A percentile compares a stretch with the other conserved stretches of the same genome.
Evolutionary conservation across 2,797 vertebrate species (phyloP).

Genomic region (Propithecus deckenii): DNA sequence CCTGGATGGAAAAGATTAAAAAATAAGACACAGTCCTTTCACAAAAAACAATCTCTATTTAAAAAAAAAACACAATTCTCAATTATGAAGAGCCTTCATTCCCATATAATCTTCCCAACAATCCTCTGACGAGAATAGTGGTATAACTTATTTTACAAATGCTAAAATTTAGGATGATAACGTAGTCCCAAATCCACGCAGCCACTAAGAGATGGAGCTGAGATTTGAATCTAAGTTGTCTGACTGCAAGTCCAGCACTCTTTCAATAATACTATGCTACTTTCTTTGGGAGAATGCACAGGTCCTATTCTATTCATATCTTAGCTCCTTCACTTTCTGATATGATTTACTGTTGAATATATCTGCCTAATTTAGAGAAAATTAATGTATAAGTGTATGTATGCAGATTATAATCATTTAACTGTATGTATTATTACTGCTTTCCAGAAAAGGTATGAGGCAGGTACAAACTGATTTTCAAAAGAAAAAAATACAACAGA

Average conservation of each 20-base stretch:
- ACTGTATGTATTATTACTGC: constrained; percentile 42
- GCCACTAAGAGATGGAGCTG: background rate
- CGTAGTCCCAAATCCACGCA: background rate
- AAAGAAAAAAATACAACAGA: constrained; percentile 38
- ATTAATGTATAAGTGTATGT: background rate
- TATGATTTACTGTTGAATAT: background rate
- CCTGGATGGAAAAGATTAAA: background rate
- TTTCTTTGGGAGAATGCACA: background rate
- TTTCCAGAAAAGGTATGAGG: constrained; percentile 36
- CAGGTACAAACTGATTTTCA: constrained; percentile 48
- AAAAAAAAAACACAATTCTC: background rate
- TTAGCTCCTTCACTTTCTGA: background rate
- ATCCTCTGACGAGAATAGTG: background rate
- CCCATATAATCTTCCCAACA: background rate
- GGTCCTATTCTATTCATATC: background rate
- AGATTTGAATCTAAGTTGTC: constrained; percentile 14
- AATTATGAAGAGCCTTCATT: background rate
- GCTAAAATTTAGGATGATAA: background rate
- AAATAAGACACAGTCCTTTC: background rate
- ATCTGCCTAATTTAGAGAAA: constrained; percentile 36
- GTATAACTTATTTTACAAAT: background rate
- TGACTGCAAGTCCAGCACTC: background rate
- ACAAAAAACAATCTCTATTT: background rate
- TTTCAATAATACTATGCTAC: background rate
- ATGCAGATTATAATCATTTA: constrained; percentile 37